Evolutionary conservation across 2,797 vertebrate species (phyloP).

Genomic region (Thripadectes ignobilis): DNA sequence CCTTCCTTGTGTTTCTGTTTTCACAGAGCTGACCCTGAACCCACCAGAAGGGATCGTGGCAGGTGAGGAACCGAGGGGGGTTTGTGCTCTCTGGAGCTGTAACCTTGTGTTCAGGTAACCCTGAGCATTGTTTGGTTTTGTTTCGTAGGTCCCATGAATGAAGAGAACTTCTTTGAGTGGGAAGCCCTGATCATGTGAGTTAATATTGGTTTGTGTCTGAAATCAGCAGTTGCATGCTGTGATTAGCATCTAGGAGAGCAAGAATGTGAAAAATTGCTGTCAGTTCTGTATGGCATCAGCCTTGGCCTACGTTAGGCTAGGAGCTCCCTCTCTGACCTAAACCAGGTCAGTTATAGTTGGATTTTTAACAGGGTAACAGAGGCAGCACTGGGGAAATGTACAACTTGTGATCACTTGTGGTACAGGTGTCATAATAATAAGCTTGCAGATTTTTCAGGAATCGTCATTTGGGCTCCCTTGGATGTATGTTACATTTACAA

Average conservation of each 20-base stretch:
- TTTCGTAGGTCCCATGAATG: conserved; percentile 89
- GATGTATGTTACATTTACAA: neutral
- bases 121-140: neutral
- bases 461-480: neutral
- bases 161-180: conserved; percentile 99
- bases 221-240: neutral
- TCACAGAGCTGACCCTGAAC: conserved; percentile 92
- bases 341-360: neutral
- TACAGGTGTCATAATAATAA: neutral
- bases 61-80: conserved; percentile 79
- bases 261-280: accelerated
- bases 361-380: neutral
- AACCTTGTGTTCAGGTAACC: neutral
- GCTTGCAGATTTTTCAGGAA: neutral
- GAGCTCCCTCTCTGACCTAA: neutral
- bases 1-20: conserved; percentile 37
- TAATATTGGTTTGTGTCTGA: neutral
- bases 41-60: conserved; percentile 97
- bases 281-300: neutral
- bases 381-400: neutral
- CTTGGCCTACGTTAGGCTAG: neutral
- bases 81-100: neutral
- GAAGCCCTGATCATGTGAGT: conserved; percentile 98
- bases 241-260: neutral
- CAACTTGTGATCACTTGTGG: neutral